phyloP scores from a whole-genome alignment of 2,113 vertebrate species.

The Oryzias woworae region DNA sequence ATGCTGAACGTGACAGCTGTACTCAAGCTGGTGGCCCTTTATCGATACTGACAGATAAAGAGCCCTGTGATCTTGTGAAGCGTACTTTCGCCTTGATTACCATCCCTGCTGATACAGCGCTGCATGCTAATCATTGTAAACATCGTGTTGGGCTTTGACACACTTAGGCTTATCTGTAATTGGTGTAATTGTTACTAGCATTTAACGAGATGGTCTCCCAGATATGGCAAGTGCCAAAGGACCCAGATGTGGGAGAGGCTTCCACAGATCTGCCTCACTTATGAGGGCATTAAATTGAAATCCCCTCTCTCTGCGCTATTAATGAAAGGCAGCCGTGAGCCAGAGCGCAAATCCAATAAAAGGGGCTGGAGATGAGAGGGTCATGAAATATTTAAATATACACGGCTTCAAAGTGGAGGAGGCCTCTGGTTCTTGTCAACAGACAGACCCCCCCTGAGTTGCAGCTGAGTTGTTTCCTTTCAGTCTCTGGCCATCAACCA shows the following conservation, averaged over 20 bases:
- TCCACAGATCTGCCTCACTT: slow-evolving; percentile 54
- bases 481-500: slow-evolving; percentile 46
- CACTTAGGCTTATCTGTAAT: slow-evolving; percentile 75
- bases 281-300: slow-evolving; percentile 53
- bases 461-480: slow-evolving; percentile 32
- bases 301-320: slow-evolving; percentile 51
- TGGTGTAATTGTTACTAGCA: slow-evolving; percentile 73
- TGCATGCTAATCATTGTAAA: slow-evolving; percentile 71
- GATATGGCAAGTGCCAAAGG: slow-evolving; percentile 60
- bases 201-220: slow-evolving; percentile 73
- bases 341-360: slow-evolving; percentile 67
- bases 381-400: slow-evolving; percentile 81
- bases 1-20: slow-evolving; percentile 33
- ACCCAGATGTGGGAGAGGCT: slow-evolving; percentile 17
- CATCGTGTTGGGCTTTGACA: slow-evolving; percentile 74
- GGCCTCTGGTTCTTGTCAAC: slow-evolving; percentile 61
- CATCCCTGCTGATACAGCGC: slow-evolving; percentile 64
- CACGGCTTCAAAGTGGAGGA: slow-evolving; percentile 72
- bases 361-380: slow-evolving; percentile 61
- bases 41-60: slow-evolving; percentile 64
- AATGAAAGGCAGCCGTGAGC: slow-evolving; percentile 70
- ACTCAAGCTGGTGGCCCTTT: slow-evolving; percentile 46
- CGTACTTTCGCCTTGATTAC: slow-evolving; percentile 57
- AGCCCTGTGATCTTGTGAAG: slow-evolving; percentile 64
- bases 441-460: slow-evolving; percentile 59